These are phyloP conservation scores for Drosophila mayri DNA, from an alignment of 1,140 invertebrate genomes.

Conservation along the genomic window DNA sequence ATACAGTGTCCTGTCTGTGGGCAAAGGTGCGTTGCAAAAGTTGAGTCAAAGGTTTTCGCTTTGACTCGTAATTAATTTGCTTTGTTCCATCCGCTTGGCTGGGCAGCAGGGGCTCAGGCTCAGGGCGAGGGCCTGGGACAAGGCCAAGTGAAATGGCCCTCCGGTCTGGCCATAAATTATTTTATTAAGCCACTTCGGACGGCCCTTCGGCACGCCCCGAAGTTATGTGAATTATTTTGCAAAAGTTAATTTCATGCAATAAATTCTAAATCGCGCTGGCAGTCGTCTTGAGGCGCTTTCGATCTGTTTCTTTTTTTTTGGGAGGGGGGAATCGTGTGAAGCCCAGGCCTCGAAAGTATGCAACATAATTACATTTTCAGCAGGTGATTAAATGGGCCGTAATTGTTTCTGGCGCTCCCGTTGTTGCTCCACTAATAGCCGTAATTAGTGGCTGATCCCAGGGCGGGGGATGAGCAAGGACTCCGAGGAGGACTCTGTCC, in stretches of 20 bases:
- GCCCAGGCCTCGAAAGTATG: slow-evolving; percentile 64
- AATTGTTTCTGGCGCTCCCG: slow-evolving; percentile 77
- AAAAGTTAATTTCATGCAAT: slow-evolving; percentile 83
- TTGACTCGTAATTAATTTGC: slow-evolving; percentile 84
- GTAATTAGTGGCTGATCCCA: slow-evolving; percentile 71
- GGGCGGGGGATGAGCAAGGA: slow-evolving; percentile 18
- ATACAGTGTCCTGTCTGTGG: slow-evolving; percentile 8
- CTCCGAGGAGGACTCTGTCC: neutral
- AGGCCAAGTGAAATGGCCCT: slow-evolving; percentile 63
- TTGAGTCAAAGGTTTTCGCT: slow-evolving; percentile 74
- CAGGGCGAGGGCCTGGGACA: slow-evolving; percentile 6
- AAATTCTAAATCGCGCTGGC: slow-evolving; percentile 80
- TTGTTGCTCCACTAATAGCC: slow-evolving; percentile 66
- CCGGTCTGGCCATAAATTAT: slow-evolving; percentile 75
- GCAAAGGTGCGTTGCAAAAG: slow-evolving; percentile 64
- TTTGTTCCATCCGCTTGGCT: slow-evolving; percentile 79
- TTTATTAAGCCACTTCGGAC: slow-evolving; percentile 81
- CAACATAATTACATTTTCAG: slow-evolving; percentile 83
- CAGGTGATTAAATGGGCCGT: slow-evolving; percentile 84
- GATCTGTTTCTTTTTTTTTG: slow-evolving; percentile 13
- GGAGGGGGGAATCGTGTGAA: slow-evolving; percentile 10
- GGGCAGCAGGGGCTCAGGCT: slow-evolving; percentile 14
- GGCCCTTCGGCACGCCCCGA: slow-evolving; percentile 64
- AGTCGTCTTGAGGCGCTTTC: slow-evolving; percentile 35
- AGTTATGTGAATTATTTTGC: slow-evolving; percentile 82